A percentile compares a stretch with the other conserved stretches of the same genome.
Evolutionary conservation across 2,797 vertebrate species (phyloP).

Genomic region (Betta splendens): DNA sequence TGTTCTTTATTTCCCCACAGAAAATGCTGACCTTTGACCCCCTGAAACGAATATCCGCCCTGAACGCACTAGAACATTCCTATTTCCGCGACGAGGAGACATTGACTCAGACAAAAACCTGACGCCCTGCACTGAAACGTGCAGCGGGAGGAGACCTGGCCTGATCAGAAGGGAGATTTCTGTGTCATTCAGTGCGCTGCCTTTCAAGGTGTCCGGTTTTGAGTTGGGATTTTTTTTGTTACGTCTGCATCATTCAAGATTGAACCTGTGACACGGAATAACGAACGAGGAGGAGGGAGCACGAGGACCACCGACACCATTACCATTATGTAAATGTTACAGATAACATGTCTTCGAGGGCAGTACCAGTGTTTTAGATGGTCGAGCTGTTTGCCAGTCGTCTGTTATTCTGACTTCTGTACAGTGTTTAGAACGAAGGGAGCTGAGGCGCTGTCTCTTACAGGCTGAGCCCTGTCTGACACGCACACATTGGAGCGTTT

Average conservation of each 20-base stretch:
- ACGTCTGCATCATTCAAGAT: slow-evolving; percentile 45
- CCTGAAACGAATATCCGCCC: slow-evolving; percentile 86
- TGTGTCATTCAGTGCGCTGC: slow-evolving; percentile 39
- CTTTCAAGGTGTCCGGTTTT: slow-evolving; percentile 38
- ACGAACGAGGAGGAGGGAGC: slow-evolving; percentile 44
- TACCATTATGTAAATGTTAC: slow-evolving; percentile 53
- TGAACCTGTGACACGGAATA: slow-evolving; percentile 32
- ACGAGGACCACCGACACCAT: slow-evolving; percentile 35
- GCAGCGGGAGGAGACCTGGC: slow-evolving; percentile 46
- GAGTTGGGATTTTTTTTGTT: slow-evolving; percentile 47
- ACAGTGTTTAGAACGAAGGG: slow-evolving; percentile 27
- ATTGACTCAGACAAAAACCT: slow-evolving; percentile 59
- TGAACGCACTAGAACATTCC: slow-evolving; percentile 84
- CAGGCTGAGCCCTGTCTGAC: slow-evolving; percentile 26
- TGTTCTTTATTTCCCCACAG: slow-evolving; percentile 67
- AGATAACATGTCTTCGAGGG: slow-evolving; percentile 45
- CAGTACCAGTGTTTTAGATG: slow-evolving; percentile 63
- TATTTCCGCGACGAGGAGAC: slow-evolving; percentile 80
- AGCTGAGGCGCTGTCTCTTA: slow-evolving; percentile 13
- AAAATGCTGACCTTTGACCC: slow-evolving; percentile 90
- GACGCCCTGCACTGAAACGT: slow-evolving; percentile 40
- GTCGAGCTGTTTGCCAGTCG: slow-evolving; percentile 14
- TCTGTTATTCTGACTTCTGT: slow-evolving; percentile 36
- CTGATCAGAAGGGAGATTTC: slow-evolving; percentile 29
- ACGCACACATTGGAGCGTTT: slow-evolving; percentile 24